These are phyloP conservation scores for Heterohyrax brucei DNA, from an alignment of 2,797 vertebrate genomes.

Conservation along the genomic window DNA sequence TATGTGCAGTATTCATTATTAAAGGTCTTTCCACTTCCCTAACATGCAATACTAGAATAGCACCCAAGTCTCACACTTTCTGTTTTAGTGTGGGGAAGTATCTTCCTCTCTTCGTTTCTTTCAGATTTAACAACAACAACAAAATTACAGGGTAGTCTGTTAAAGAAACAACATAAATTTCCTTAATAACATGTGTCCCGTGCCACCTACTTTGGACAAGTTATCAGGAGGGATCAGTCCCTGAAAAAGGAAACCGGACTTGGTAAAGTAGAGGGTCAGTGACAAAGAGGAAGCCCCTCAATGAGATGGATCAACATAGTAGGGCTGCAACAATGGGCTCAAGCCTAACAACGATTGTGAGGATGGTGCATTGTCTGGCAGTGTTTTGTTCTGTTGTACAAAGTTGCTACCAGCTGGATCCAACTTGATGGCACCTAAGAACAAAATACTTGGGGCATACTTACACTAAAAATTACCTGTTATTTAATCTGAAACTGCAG, in stretches of 20 bases:
- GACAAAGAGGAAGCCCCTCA: no score
- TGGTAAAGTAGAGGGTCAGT: no score
- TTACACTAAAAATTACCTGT: background rate
- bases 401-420: no score
- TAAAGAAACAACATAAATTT: background rate
- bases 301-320: no score
- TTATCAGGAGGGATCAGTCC: no score
- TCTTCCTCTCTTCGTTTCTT: background rate
- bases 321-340: no score
- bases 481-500: conserved; percentile 27
- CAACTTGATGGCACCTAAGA: no score
- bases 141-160: background rate
- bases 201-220: background rate
- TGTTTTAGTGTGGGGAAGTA: background rate
- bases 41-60: background rate
- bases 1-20: background rate
- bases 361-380: no score
- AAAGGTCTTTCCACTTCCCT: background rate
- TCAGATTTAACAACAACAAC: background rate
- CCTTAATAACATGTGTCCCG: background rate
- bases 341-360: no score
- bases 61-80: background rate
- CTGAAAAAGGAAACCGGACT: no score
- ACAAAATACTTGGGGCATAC: background rate
- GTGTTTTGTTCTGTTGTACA: no score